These are phyloP conservation scores for Pseudachorutes palmiensis DNA, from an alignment of 1,140 invertebrate genomes.

Conservation along the genomic window DNA sequence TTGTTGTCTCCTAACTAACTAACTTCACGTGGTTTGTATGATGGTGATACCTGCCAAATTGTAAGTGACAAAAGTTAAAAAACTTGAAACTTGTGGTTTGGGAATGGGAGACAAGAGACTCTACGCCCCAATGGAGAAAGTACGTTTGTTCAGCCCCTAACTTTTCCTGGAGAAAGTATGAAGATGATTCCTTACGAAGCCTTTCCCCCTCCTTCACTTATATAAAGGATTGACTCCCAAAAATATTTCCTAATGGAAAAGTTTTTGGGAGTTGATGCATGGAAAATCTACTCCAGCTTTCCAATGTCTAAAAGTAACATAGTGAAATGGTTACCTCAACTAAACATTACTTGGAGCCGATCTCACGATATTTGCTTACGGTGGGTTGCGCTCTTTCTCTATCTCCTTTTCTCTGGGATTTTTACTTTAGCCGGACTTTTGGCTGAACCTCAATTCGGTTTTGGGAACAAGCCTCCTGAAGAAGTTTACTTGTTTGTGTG, in stretches of 20 bases:
- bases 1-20: background rate
- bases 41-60: too few species aligned
- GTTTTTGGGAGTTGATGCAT: constrained; percentile 7
- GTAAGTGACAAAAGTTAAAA: too few species aligned
- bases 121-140: too few species aligned
- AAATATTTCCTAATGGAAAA: constrained; percentile 13
- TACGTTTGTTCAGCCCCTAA: background rate
- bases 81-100: background rate
- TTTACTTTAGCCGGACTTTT: too few species aligned
- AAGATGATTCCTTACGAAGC: background rate
- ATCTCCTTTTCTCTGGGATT: too few species aligned
- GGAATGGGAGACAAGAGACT: background rate
- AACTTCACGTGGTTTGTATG: background rate
- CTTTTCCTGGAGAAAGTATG: constrained; percentile 8
- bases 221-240: background rate
- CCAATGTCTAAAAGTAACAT: too few species aligned
- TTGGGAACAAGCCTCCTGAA: too few species aligned
- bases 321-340: background rate
- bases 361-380: too few species aligned
- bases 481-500: too few species aligned
- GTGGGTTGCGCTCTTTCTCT: too few species aligned
- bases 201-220: background rate
- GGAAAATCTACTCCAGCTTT: background rate
- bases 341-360: too few species aligned
- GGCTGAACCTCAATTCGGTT: too few species aligned